phyloP scores from a whole-genome alignment of 2,888 invertebrate species.

The Drosophila kokeensis region DNA sequence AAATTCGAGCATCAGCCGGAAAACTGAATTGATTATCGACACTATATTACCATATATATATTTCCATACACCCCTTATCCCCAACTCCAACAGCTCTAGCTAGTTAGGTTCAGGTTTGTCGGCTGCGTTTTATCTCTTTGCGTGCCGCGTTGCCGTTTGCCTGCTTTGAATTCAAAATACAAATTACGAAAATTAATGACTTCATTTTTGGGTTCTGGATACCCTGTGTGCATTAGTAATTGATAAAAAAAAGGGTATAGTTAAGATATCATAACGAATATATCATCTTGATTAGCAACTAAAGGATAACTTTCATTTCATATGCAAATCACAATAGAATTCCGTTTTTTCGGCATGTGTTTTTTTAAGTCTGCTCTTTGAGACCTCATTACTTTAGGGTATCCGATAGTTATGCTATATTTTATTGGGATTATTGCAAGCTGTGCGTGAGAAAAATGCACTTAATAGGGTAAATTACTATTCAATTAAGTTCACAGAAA shows the following conservation, averaged over 20 bases:
- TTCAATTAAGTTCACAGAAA: conserved; percentile 19
- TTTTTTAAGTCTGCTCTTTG: neutral
- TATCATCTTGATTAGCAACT: neutral
- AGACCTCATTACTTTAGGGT: neutral
- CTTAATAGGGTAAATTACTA: conserved; percentile 24
- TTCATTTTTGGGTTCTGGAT: conserved; percentile 52
- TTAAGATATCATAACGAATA: neutral
- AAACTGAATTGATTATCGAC: conserved; percentile 78
- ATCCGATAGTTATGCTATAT: neutral
- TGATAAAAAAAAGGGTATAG: neutral
- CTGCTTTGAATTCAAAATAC: conserved; percentile 56
- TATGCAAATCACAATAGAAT: neutral
- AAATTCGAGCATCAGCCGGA: conserved; percentile 56
- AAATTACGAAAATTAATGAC: conserved; percentile 64
- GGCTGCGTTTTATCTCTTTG: conserved; percentile 66
- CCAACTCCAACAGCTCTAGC: neutral
- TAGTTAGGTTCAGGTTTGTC: conserved; percentile 22
- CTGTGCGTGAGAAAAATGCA: conserved; percentile 5
- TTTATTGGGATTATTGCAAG: conserved; percentile 1
- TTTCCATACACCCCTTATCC: neutral
- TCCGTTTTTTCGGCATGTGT: neutral
- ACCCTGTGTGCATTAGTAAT: conserved; percentile 2
- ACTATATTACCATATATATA: conserved; percentile 12
- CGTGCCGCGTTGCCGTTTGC: conserved; percentile 66
- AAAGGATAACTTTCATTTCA: neutral